phyloP scores from a whole-genome alignment of 1,140 invertebrate species.

The Drosophila novamexicana region DNA sequence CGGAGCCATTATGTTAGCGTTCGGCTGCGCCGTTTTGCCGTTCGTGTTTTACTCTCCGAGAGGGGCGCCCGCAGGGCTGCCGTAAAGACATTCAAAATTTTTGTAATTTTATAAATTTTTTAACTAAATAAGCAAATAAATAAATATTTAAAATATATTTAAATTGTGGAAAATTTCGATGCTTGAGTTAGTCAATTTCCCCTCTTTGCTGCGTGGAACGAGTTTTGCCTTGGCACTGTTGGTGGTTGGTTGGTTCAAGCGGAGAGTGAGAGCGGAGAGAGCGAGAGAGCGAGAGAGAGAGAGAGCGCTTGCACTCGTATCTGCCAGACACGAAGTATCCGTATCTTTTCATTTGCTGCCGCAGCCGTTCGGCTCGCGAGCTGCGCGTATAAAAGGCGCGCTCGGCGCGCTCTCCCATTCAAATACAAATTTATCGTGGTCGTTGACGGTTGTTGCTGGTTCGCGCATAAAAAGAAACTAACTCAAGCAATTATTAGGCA shows the following conservation, averaged over 20 bases:
- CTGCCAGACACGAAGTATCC: slow-evolving; percentile 21
- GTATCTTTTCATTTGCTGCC: slow-evolving; percentile 33
- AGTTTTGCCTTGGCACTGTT: slow-evolving; percentile 26
- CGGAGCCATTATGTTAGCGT: slow-evolving; percentile 35
- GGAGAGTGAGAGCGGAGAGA: slow-evolving; percentile 10
- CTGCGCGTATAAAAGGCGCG: slow-evolving; percentile 32
- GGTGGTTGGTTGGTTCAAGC: slow-evolving; percentile 27
- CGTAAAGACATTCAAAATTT: not conserved
- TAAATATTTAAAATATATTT: not conserved
- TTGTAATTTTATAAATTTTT: not conserved
- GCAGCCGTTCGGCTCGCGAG: slow-evolving; percentile 13
- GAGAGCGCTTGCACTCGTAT: slow-evolving; percentile 12
- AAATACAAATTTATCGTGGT: slow-evolving; percentile 52
- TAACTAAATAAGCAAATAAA: not conserved
- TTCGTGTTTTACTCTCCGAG: slow-evolving; percentile 18
- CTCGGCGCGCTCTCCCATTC: slow-evolving; percentile 35
- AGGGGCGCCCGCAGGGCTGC: slow-evolving; percentile 17
- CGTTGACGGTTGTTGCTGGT: slow-evolving; percentile 51
- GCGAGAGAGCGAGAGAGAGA: slow-evolving; percentile 13
- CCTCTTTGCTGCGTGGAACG: slow-evolving; percentile 29
- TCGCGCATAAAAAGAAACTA: slow-evolving; percentile 37
- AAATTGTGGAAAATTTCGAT: not conserved
- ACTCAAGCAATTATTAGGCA: slow-evolving; percentile 25
- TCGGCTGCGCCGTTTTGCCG: slow-evolving; percentile 10
- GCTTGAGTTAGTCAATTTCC: slow-evolving; percentile 8